These are phyloP conservation scores for Ophiothrix spiculata DNA, from an alignment of 35 echinoderm and acorn worm genomes.

Conservation along the genomic window DNA sequence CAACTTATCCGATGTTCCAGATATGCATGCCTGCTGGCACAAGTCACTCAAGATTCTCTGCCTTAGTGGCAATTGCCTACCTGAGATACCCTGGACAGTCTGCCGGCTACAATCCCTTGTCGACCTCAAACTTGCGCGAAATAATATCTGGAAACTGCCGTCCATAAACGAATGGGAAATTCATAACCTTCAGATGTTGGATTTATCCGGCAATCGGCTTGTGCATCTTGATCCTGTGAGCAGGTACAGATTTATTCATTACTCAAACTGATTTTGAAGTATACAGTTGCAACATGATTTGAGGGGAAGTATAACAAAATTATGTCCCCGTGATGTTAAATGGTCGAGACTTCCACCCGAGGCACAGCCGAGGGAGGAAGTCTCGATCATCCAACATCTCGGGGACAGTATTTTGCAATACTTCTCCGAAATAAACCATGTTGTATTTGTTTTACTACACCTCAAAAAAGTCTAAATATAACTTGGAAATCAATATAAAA, in stretches of 20 bases:
- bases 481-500: too few relatives aligned
- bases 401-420: too few relatives aligned
- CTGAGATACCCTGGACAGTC: slow-evolving; percentile 41
- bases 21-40: slow-evolving; percentile 51
- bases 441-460: too few relatives aligned
- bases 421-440: too few relatives aligned
- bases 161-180: slow-evolving; percentile 25
- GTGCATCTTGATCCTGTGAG: neutral
- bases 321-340: too few relatives aligned
- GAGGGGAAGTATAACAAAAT: too few relatives aligned
- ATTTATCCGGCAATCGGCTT: neutral
- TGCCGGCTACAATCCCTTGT: slow-evolving; percentile 41
- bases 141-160: slow-evolving; percentile 35
- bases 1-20: slow-evolving; percentile 32
- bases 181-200: slow-evolving; percentile 27
- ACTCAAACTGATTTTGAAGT: too few relatives aligned
- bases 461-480: too few relatives aligned
- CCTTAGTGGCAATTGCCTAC: slow-evolving; percentile 38
- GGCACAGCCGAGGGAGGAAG: too few relatives aligned
- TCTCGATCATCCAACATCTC: too few relatives aligned
- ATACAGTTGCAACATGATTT: too few relatives aligned
- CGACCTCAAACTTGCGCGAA: slow-evolving; percentile 39
- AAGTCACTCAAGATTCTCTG: slow-evolving; percentile 29
- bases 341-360: too few relatives aligned
- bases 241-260: neutral